phyloP scores from a whole-genome alignment of 1,140 invertebrate genomes.

The Dendrolimus kikuchii region DNA sequence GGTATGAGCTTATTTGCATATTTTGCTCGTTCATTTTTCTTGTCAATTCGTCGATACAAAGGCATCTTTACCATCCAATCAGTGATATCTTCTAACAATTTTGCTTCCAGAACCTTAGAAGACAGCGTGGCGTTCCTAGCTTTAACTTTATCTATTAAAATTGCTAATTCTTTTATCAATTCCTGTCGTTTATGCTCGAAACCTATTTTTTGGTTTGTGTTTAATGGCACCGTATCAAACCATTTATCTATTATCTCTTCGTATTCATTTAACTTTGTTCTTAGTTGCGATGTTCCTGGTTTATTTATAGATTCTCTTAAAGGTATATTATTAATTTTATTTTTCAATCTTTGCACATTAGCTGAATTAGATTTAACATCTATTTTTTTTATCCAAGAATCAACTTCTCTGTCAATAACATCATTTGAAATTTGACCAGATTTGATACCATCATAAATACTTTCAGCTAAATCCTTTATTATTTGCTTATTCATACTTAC shows the following conservation, averaged over 20 bases:
- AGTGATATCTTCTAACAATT: conserved; percentile 4
- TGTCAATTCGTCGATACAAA: conserved; percentile 3
- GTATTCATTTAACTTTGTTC: conserved; percentile 5
- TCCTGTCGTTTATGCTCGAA: conserved; percentile 6
- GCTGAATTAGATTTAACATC: neutral
- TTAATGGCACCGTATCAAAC: conserved; percentile 8
- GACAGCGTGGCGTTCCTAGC: neutral
- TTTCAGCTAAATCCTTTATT: conserved; percentile 4
- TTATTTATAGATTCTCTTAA: neutral
- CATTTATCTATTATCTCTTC: conserved; percentile 14
- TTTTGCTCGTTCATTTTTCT: neutral
- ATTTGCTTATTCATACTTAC: neutral
- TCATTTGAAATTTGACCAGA: conserved; percentile 2
- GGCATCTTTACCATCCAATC: conserved; percentile 8
- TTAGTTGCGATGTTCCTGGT: conserved; percentile 4
- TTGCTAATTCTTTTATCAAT: conserved; percentile 5
- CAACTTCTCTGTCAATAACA: conserved; percentile 3
- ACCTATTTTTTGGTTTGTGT: neutral
- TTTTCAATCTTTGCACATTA: conserved; percentile 4
- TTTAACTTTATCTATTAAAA: conserved; percentile 4
- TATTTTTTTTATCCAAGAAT: conserved; percentile 4
- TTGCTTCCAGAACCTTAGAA: neutral
- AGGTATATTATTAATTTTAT: conserved; percentile 3
- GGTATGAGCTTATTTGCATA: neutral
- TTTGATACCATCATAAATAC: neutral